Conservation (phyloP, 2,888 invertebrate genomes). For the Ophion obscuratus region DNA sequence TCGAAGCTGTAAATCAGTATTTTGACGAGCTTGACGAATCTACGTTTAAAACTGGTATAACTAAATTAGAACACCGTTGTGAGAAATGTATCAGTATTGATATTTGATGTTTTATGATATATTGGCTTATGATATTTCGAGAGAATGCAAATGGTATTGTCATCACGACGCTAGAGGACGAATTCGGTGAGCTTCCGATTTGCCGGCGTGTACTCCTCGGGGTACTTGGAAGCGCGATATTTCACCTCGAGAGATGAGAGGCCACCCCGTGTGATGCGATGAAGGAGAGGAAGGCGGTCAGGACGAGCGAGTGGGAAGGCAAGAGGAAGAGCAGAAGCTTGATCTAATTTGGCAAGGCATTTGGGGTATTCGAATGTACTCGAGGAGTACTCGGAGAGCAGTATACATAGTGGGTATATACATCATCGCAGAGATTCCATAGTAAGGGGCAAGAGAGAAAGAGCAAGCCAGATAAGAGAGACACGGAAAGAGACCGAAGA, state of each 20-base stretch:
- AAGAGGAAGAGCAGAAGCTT: conserved; percentile 43
- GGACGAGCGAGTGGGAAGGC: neutral
- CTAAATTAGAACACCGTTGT: too few species aligned
- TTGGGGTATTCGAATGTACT: conserved; percentile 51
- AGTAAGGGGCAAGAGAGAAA: neutral
- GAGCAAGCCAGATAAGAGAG: neutral
- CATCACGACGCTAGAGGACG: conserved; percentile 16
- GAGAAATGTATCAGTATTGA: too few species aligned
- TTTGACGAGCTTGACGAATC: too few species aligned
- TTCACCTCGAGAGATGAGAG: conserved; percentile 28
- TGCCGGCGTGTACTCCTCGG: conserved; percentile 4
- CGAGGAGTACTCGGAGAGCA: conserved; percentile 42
- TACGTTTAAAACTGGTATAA: too few species aligned
- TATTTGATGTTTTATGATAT: too few species aligned
- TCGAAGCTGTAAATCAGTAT: too few species aligned
- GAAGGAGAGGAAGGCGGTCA: neutral
- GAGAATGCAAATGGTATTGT: conserved; percentile 23
- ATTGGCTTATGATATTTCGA: conserved; percentile 14
- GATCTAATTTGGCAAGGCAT: conserved; percentile 63
- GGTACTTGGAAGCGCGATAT: conserved; percentile 45
- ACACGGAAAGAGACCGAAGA: neutral
- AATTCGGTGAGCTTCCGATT: conserved; percentile 25
- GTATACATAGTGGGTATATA: conserved; percentile 15
- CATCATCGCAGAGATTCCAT: conserved; percentile 8
- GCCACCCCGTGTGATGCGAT: conserved; percentile 6